These are phyloP conservation scores for Atlantisia rogersi DNA, from an alignment of 2,113 vertebrate species.

Conservation along the genomic window DNA sequence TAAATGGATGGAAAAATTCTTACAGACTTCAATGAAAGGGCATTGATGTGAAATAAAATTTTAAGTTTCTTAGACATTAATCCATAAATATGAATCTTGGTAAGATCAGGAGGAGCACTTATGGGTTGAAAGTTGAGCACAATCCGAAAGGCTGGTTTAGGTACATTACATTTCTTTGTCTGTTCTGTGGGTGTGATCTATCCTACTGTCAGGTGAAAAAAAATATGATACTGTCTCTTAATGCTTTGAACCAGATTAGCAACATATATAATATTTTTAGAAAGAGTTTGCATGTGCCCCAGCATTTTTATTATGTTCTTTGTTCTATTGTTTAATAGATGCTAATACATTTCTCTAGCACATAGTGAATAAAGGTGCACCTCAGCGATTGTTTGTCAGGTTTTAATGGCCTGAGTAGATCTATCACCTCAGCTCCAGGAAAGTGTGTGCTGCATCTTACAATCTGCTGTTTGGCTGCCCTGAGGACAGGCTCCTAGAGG, in stretches of 20 bases:
- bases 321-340: not conserved
- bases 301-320: not conserved
- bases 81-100: not conserved
- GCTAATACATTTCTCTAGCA: not conserved
- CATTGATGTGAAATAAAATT: not conserved
- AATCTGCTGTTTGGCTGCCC: not conserved
- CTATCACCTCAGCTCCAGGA: not conserved
- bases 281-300: not conserved
- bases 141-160: not conserved
- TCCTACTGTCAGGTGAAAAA: not conserved
- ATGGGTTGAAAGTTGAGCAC: not conserved
- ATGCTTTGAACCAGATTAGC: not conserved
- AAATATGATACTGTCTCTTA: not conserved
- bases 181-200: not conserved
- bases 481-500: not conserved
- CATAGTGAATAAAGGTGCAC: not conserved
- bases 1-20: not conserved
- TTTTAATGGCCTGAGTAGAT: not conserved
- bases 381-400: not conserved
- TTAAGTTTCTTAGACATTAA: not conserved
- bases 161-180: not conserved
- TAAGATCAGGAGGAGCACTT: not conserved
- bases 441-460: not conserved
- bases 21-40: not conserved
- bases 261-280: not conserved